Evolutionary conservation across 2,888 invertebrate genomes (phyloP).

Genomic region (Drosophila mayaguana): DNA sequence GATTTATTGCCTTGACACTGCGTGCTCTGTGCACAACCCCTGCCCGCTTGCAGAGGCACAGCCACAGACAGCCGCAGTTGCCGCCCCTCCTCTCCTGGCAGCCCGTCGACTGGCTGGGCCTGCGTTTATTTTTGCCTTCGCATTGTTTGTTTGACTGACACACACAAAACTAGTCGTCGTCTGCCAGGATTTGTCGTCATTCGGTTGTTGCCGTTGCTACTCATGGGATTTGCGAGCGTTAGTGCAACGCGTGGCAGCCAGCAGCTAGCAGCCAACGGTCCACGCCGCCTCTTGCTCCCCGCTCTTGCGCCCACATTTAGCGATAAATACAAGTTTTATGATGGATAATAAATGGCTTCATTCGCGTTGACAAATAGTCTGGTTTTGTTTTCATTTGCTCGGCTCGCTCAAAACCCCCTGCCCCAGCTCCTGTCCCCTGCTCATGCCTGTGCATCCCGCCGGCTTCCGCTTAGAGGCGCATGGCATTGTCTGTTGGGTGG

Average conservation of each 20-base stretch:
- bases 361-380: slow-evolving; percentile 83
- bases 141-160: slow-evolving; percentile 76
- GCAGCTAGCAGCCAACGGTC: not conserved
- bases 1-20: slow-evolving; percentile 81
- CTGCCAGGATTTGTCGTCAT: slow-evolving; percentile 74
- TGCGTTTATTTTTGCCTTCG: slow-evolving; percentile 67
- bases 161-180: slow-evolving; percentile 68
- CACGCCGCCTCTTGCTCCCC: not conserved
- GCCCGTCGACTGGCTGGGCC: slow-evolving; percentile 4
- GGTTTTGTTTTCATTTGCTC: slow-evolving; percentile 79
- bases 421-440: not conserved
- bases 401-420: slow-evolving; percentile 16
- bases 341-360: slow-evolving; percentile 84
- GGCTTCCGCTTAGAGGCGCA: slow-evolving; percentile 28
- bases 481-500: slow-evolving; percentile 50
- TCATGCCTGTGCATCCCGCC: slow-evolving; percentile 2
- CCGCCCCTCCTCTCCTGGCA: slow-evolving; percentile 3
- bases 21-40: slow-evolving; percentile 40
- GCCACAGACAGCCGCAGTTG: slow-evolving; percentile 8
- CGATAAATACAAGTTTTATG: slow-evolving; percentile 84
- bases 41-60: slow-evolving; percentile 10
- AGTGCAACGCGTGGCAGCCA: slow-evolving; percentile 49
- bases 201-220: slow-evolving; percentile 31
- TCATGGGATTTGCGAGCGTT: slow-evolving; percentile 63
- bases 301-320: slow-evolving; percentile 62